Conservation (phyloP, 2,113 vertebrate genomes). For the Odontophorus gujanensis region DNA sequence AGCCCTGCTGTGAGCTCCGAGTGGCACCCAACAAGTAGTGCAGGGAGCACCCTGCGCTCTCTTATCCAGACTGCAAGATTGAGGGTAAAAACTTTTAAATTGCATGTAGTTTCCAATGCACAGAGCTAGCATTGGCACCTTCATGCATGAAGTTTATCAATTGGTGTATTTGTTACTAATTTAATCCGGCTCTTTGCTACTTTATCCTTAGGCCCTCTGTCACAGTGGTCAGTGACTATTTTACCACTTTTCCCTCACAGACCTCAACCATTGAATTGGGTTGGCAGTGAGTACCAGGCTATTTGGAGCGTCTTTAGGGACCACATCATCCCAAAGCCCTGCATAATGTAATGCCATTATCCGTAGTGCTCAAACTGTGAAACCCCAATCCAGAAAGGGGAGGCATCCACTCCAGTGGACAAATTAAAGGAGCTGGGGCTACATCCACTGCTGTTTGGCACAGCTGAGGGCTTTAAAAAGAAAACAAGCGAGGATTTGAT, state of each 20-base stretch:
- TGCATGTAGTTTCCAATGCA: not conserved
- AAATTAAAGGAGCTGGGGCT: not conserved
- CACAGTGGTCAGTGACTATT: not conserved
- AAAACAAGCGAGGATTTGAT: not conserved
- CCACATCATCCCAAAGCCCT: not conserved
- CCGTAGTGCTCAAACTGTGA: fast-evolving
- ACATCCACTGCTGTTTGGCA: not conserved
- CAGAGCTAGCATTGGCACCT: not conserved
- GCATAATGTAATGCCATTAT: not conserved
- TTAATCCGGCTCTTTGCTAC: not conserved
- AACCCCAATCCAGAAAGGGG: not conserved
- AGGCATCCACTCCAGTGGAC: not conserved
- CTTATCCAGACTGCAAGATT: not conserved
- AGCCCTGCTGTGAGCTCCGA: not conserved
- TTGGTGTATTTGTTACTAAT: not conserved
- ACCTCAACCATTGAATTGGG: not conserved
- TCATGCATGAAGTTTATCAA: not conserved
- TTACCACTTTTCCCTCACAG: not conserved
- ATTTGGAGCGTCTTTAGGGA: not conserved
- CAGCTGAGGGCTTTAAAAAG: not conserved
- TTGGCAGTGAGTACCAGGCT: not conserved
- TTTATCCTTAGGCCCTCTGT: not conserved
- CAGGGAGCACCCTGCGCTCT: not conserved
- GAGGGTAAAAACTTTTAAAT: not conserved
- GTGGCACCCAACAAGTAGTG: not conserved